A percentile compares a stretch with the other conserved stretches of the same genome.
Evolutionary conservation across 2,113 vertebrate species (phyloP).

Genomic region (Bombycilla garrulus): DNA sequence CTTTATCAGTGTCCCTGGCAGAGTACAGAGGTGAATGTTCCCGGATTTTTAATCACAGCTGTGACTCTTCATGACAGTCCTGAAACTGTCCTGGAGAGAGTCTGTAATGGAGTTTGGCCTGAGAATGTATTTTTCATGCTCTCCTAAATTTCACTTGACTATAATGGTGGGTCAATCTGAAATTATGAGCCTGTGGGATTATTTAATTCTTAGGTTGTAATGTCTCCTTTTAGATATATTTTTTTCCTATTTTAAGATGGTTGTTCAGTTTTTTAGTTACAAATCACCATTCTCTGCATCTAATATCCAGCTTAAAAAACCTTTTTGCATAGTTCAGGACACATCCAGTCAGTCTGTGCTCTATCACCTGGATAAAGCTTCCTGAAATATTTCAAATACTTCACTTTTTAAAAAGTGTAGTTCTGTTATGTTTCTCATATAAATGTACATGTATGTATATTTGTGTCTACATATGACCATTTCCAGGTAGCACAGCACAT

Average conservation of each 20-base stretch:
- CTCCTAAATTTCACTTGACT: background rate
- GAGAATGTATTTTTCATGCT: rapidly evolving
- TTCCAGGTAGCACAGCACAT: background rate
- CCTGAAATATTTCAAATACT: background rate
- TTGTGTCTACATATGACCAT: background rate
- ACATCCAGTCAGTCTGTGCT: background rate
- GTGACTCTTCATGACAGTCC: background rate
- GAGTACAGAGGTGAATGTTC: background rate
- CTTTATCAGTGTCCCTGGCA: background rate
- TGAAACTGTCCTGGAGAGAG: background rate
- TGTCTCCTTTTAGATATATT: background rate
- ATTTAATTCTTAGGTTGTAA: background rate
- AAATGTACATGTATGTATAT: rapidly evolving
- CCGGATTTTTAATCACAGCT: background rate
- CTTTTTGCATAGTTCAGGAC: background rate
- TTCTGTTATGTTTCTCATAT: background rate
- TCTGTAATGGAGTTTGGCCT: background rate
- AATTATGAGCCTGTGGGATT: background rate
- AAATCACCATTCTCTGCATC: background rate
- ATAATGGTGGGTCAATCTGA: background rate
- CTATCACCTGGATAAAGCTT: background rate
- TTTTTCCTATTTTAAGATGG: background rate
- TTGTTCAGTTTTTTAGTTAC: background rate
- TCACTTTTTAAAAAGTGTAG: background rate
- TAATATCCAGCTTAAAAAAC: background rate